Evolutionary conservation across 2,113 vertebrate genomes (phyloP).

Genomic region (Eulemur rufifrons): DNA sequence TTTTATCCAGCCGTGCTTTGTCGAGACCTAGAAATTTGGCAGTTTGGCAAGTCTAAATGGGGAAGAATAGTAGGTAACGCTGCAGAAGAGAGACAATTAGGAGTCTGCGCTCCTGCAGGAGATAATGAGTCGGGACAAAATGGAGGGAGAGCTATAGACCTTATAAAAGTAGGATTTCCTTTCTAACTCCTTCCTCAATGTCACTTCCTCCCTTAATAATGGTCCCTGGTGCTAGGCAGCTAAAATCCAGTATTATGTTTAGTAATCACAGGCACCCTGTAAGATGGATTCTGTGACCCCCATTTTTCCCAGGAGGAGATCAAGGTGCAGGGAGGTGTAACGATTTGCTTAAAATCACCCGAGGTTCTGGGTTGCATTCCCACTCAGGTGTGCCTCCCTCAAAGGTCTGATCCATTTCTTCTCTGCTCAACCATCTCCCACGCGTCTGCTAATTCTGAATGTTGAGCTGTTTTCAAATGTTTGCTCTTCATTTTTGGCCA

Average conservation of each 20-base stretch:
- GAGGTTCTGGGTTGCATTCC: neutral
- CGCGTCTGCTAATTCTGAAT: neutral
- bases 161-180: neutral
- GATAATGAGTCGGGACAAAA: neutral
- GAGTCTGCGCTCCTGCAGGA: neutral
- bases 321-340: neutral
- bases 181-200: neutral
- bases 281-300: neutral
- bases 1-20: slow-evolving; percentile 67
- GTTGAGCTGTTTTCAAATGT: neutral
- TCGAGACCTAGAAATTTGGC: slow-evolving; percentile 63
- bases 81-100: neutral
- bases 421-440: neutral
- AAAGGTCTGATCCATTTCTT: neutral
- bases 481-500: neutral
- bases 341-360: neutral
- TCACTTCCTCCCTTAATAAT: neutral
- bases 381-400: neutral
- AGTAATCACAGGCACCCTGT: neutral
- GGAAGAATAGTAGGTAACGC: neutral
- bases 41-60: slow-evolving; percentile 60
- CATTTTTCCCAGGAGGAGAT: neutral
- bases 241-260: neutral
- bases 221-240: neutral
- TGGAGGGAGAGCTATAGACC: neutral